phyloP scores from a whole-genome alignment of 2,888 invertebrate genomes.

The Pandemis corylana region DNA sequence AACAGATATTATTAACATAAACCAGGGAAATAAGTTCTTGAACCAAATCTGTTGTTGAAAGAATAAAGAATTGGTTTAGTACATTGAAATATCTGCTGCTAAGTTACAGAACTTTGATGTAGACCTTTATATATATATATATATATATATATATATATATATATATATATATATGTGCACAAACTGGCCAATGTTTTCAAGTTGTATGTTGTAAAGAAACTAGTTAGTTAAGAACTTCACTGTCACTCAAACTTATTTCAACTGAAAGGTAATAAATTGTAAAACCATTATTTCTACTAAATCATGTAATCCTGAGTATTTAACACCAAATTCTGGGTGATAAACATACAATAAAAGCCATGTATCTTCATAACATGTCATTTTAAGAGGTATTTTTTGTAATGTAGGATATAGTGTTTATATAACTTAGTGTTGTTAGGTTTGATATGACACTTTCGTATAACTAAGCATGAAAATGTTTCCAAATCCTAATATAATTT shows the following conservation, averaged over 20 bases:
- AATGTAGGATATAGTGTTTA: slow-evolving; percentile 34
- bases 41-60: too few relatives aligned
- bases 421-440: slow-evolving; percentile 34
- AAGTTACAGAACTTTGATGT: not conserved
- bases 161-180: not conserved
- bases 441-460: slow-evolving; percentile 32
- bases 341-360: slow-evolving; percentile 24
- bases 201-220: slow-evolving; percentile 4
- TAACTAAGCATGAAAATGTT: slow-evolving; percentile 21
- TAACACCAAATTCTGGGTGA: slow-evolving; percentile 9
- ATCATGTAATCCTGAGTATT: slow-evolving; percentile 7
- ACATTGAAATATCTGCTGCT: not conserved
- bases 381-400: slow-evolving; percentile 32
- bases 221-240: slow-evolving; percentile 12
- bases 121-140: not conserved
- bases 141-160: too few relatives aligned
- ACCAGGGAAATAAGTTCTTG: not conserved
- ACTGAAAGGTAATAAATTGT: not conserved
- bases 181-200: slow-evolving; percentile 12
- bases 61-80: too few relatives aligned
- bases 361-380: slow-evolving; percentile 18
- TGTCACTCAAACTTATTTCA: not conserved
- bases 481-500: slow-evolving; percentile 31
- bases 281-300: not conserved
- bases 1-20: slow-evolving; percentile 1